These are phyloP conservation scores for Bombus balteatus DNA, from an alignment of 1,140 invertebrate genomes.

Conservation along the genomic window DNA sequence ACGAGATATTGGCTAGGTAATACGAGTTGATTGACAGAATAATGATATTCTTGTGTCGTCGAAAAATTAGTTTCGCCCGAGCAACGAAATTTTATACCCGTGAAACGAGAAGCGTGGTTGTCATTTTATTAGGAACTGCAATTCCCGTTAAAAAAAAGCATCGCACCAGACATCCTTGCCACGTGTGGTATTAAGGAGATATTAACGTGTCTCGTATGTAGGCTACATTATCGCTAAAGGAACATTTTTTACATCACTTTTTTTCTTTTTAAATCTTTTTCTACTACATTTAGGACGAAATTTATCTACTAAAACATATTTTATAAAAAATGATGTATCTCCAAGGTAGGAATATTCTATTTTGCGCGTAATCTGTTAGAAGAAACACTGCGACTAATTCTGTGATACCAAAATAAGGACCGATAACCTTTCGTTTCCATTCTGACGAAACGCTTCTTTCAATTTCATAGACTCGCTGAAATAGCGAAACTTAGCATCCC, in stretches of 20 bases:
- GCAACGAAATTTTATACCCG: conserved; percentile 2
- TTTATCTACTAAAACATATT: background rate
- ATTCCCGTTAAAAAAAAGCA: background rate
- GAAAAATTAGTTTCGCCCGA: conserved; percentile 13
- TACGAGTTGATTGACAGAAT: conserved; percentile 20
- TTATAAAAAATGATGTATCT: no score
- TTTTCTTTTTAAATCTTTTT: background rate
- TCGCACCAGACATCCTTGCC: no score
- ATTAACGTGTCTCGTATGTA: background rate
- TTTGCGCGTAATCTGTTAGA: background rate
- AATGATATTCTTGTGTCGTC: conserved; percentile 32
- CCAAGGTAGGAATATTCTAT: no score
- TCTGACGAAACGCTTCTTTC: no score
- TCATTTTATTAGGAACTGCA: background rate
- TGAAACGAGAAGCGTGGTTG: background rate
- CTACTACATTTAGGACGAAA: background rate
- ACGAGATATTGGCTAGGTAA: conserved; percentile 11
- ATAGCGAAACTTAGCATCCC: no score
- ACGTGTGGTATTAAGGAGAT: background rate
- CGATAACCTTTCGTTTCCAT: background rate
- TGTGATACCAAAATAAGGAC: background rate
- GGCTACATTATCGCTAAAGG: background rate
- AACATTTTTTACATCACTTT: background rate
- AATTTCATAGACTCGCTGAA: no score
- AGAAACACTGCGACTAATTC: background rate